Percentiles rank a stretch among this genome's conserved stretches.
These are phyloP conservation scores for Apostichopus californicus DNA, from an alignment of 35 echinoderm and acorn worm genomes.

Conservation along the genomic window DNA sequence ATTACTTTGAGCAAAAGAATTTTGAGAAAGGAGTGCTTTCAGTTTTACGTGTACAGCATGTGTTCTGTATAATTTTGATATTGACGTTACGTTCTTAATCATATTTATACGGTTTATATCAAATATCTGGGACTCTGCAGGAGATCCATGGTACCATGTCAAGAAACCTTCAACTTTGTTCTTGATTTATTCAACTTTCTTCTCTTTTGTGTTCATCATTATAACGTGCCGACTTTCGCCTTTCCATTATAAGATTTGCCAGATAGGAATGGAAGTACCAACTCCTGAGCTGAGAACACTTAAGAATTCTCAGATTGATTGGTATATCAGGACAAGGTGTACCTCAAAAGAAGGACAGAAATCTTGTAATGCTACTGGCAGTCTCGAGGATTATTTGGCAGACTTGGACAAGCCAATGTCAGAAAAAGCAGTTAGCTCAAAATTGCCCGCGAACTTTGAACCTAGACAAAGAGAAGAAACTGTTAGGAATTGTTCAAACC, in stretches of 20 bases:
- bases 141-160: too few relatives aligned
- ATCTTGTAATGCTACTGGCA: neutral
- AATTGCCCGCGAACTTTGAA: constrained; percentile 69
- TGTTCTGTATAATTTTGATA: too few relatives aligned
- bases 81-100: neutral
- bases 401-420: neutral
- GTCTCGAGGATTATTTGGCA: neutral
- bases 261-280: neutral
- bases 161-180: too few relatives aligned
- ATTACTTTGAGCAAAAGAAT: too few relatives aligned
- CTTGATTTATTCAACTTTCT: neutral
- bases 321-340: neutral
- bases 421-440: neutral
- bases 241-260: neutral
- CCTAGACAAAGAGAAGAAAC: constrained; percentile 68
- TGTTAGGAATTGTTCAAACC: constrained; percentile 78
- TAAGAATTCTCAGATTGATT: neutral
- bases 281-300: neutral
- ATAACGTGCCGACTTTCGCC: too few relatives aligned
- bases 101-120: too few relatives aligned
- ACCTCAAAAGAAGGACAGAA: neutral
- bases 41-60: too few relatives aligned
- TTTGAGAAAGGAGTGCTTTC: too few relatives aligned
- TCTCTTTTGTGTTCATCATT: too few relatives aligned
- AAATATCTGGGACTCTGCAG: too few relatives aligned